A percentile compares a stretch with the other conserved stretches of the same genome.
Evolutionary conservation across 2,797 vertebrate species (phyloP).

Genomic region (Tympanoctomys barrerae): DNA sequence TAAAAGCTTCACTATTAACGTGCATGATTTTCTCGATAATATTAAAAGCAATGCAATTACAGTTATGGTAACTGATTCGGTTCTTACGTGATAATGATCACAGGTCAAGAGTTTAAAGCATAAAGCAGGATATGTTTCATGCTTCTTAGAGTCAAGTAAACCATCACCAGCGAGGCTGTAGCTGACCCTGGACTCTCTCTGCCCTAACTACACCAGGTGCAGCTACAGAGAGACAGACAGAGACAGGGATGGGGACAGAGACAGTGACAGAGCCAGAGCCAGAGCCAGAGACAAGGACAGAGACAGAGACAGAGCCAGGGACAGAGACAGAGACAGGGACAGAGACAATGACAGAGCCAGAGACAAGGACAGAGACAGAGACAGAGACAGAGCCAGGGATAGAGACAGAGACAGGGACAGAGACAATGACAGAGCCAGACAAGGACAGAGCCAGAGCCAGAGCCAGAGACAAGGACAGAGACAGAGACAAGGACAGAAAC

Average conservation of each 20-base stretch:
- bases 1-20: conserved; percentile 71
- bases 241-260: background rate
- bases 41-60: conserved; percentile 79
- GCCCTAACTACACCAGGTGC: background rate
- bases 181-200: background rate
- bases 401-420: no score
- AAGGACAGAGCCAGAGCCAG: no score
- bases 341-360: no score
- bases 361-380: no score
- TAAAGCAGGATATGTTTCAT: conserved; percentile 33
- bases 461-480: no score
- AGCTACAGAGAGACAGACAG: background rate
- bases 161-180: background rate
- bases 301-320: no score
- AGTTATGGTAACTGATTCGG: conserved; percentile 73
- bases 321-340: no score
- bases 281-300: no score
- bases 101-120: conserved; percentile 81
- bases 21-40: conserved; percentile 74
- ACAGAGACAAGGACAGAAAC: no score
- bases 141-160: conserved; percentile 51
- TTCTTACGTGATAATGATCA: conserved; percentile 75
- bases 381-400: no score
- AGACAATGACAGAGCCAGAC: no score
- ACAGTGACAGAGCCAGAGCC: no score